phyloP scores from a whole-genome alignment of 2,888 invertebrate species.

The Temnothorax unifasciatus region DNA sequence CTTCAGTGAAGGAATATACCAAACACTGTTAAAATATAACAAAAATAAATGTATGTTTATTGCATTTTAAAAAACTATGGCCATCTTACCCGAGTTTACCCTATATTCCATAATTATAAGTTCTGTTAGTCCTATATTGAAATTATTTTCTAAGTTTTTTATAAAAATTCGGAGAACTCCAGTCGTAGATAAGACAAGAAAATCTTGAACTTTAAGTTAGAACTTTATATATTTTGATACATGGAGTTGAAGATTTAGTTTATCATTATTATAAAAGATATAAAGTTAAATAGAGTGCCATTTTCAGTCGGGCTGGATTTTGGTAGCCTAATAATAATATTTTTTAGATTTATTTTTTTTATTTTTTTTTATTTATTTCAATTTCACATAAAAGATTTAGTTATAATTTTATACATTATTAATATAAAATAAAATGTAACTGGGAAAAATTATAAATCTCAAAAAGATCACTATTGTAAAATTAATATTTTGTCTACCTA shows the following conservation, averaged over 20 bases:
- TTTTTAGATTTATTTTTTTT: neutral
- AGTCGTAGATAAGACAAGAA: neutral
- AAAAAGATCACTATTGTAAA: neutral
- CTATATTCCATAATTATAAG: too few species aligned
- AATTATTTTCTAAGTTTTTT: slow-evolving; percentile 4
- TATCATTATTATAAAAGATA: neutral
- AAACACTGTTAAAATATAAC: too few species aligned
- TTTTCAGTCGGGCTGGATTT: neutral
- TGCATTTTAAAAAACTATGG: too few species aligned
- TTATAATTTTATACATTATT: neutral
- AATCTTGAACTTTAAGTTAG: neutral
- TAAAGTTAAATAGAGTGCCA: neutral
- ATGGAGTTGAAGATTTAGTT: neutral
- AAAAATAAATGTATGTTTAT: too few species aligned
- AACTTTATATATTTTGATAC: neutral
- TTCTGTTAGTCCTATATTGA: neutral
- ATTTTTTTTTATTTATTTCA: neutral
- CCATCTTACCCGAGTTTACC: too few species aligned
- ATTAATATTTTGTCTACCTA: neutral
- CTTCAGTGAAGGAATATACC: too few species aligned
- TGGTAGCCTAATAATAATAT: neutral
- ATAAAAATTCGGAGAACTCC: neutral
- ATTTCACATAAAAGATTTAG: neutral
- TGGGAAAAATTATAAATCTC: neutral
- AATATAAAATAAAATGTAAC: neutral